Evolutionary conservation across 2,888 invertebrate species (phyloP).

Genomic region (Heliconius cydno): DNA sequence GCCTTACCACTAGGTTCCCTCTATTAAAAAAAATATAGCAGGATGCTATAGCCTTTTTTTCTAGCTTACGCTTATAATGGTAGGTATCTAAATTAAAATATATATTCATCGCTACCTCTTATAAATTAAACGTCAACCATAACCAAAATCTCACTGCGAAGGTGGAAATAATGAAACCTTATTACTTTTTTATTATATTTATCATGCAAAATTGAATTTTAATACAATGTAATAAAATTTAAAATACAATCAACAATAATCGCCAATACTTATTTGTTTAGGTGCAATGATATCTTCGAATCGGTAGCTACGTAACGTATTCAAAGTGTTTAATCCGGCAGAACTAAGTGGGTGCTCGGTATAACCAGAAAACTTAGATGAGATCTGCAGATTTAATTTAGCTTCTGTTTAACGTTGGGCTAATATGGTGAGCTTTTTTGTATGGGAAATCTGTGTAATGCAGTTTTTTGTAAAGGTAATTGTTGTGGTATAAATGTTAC

Average conservation of each 20-base stretch:
- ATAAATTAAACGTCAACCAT: constrained; percentile 19
- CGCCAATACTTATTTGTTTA: constrained; percentile 62
- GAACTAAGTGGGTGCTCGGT: constrained; percentile 55
- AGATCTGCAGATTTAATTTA: constrained; percentile 40
- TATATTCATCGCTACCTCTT: constrained; percentile 22
- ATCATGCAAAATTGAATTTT: constrained; percentile 40
- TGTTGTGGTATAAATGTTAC: not conserved
- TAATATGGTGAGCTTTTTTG: constrained; percentile 31
- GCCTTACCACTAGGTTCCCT: no score
- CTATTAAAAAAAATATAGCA: no score
- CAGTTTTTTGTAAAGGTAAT: not conserved
- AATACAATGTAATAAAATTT: constrained; percentile 19
- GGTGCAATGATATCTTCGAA: constrained; percentile 66
- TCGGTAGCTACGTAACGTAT: constrained; percentile 48
- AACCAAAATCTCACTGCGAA: constrained; percentile 41
- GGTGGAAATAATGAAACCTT: constrained; percentile 50
- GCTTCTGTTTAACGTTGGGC: constrained; percentile 36
- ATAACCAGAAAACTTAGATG: constrained; percentile 58
- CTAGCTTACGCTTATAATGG: no score
- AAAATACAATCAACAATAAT: constrained; percentile 32
- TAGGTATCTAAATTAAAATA: no score
- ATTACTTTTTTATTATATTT: constrained; percentile 43
- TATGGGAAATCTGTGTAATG: constrained; percentile 23
- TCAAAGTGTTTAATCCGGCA: constrained; percentile 59
- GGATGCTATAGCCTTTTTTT: no score